phyloP scores from a whole-genome alignment of 1,140 invertebrate species.

The Pachyrhynchus sulphureomaculatus region DNA sequence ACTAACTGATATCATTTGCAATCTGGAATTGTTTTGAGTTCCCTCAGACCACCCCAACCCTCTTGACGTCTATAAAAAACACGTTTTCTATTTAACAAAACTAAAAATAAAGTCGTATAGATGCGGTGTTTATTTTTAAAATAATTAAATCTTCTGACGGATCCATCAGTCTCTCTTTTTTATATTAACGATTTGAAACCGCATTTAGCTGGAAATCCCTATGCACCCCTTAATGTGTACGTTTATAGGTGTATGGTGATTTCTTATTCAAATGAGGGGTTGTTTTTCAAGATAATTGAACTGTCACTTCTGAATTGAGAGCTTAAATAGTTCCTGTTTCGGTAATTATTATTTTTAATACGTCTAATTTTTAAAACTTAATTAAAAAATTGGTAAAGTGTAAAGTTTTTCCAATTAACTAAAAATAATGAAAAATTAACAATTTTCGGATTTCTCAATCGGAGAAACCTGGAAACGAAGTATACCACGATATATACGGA shows the following conservation, averaged over 20 bases:
- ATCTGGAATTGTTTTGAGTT: slow-evolving; percentile 3
- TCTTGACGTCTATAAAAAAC: background rate
- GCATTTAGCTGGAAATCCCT: background rate
- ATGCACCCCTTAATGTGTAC: background rate
- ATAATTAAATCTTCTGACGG: slow-evolving; percentile 17
- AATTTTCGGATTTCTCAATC: no score
- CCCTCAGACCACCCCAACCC: background rate
- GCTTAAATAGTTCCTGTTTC: no score
- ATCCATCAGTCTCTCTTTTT: slow-evolving; percentile 4
- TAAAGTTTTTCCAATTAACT: no score
- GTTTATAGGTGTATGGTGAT: background rate
- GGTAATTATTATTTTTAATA: no score
- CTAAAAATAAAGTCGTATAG: slow-evolving; percentile 13
- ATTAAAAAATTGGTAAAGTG: no score
- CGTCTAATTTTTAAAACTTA: background rate
- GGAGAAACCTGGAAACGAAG: no score
- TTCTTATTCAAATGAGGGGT: slow-evolving; percentile 1
- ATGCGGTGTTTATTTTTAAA: slow-evolving; percentile 20
- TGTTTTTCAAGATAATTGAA: no score
- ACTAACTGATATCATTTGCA: slow-evolving; percentile 7
- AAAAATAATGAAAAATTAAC: no score
- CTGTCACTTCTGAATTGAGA: no score
- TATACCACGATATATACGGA: no score
- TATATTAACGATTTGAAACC: background rate
- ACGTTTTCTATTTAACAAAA: slow-evolving; percentile 2